A percentile compares a stretch with the other conserved stretches of the same genome.
Conservation (phyloP, 2,797 vertebrate genomes). For the Xerus rutilus region DNA sequence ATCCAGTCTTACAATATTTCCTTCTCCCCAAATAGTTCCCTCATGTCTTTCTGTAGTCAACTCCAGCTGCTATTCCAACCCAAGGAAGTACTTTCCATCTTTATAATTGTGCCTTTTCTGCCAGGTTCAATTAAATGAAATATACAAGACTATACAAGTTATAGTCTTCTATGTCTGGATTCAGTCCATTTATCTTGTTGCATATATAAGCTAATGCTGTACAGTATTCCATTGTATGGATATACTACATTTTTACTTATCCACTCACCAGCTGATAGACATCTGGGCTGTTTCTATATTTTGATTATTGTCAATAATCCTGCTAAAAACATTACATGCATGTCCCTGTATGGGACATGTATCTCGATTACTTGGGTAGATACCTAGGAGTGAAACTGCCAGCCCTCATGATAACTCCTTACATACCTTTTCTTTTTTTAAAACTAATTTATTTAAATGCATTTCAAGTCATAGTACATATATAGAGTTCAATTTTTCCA, state of each 20-base stretch:
- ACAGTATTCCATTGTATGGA: background rate
- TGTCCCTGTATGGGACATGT: background rate
- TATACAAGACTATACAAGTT: background rate
- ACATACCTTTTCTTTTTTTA: background rate
- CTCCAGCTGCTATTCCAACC: background rate
- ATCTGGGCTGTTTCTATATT: background rate
- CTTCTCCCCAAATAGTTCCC: background rate
- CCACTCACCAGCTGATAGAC: background rate
- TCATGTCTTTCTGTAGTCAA: background rate
- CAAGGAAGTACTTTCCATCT: background rate
- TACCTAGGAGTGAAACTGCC: background rate
- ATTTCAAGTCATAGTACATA: too few relatives aligned
- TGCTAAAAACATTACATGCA: background rate
- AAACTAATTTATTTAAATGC: too few relatives aligned
- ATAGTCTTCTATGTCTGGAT: background rate
- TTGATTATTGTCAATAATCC: background rate
- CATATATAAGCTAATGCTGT: background rate
- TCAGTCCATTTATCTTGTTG: background rate
- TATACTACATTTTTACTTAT: background rate
- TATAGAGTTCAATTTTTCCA: too few relatives aligned
- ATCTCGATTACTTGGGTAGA: background rate
- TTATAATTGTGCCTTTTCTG: background rate
- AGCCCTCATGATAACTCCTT: background rate
- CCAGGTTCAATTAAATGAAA: background rate
- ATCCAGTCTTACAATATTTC: background rate